Evolutionary conservation across 2,113 vertebrate genomes (phyloP).

Genomic region (Bos taurus): DNA sequence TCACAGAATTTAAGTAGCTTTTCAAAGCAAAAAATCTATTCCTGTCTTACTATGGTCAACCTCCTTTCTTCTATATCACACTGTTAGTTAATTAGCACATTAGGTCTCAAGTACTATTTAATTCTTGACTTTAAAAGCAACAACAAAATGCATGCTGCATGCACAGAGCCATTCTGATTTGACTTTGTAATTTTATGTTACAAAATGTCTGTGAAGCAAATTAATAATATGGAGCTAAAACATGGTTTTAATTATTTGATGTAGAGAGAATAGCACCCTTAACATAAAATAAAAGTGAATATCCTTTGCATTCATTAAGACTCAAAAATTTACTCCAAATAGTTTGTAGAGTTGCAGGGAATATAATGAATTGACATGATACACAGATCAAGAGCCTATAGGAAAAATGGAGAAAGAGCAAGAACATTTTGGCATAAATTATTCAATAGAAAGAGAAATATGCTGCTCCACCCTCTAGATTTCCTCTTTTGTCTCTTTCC

Average conservation of each 20-base stretch:
- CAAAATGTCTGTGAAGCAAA: neutral
- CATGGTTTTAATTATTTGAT: slow-evolving; percentile 38
- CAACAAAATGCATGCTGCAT: neutral
- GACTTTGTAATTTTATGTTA: neutral
- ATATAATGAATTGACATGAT: neutral
- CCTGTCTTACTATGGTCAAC: neutral
- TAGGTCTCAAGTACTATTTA: neutral
- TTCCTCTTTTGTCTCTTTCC: slow-evolving; percentile 16
- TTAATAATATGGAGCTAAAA: neutral
- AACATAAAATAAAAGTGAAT: neutral
- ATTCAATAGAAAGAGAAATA: slow-evolving; percentile 34
- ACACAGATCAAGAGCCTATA: neutral
- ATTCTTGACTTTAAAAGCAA: neutral
- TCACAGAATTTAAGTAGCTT: neutral
- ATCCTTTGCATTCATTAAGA: slow-evolving; percentile 52
- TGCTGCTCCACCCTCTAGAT: neutral
- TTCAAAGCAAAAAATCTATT: neutral
- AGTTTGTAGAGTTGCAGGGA: neutral
- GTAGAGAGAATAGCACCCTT: slow-evolving; percentile 50
- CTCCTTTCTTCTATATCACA: neutral
- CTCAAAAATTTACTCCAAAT: slow-evolving; percentile 31
- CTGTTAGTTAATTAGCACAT: neutral
- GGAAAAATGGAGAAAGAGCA: neutral
- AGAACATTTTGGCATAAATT: slow-evolving; percentile 39
- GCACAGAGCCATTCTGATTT: neutral